phyloP scores from a whole-genome alignment of 2,113 vertebrate species.

The Arothron firmamentum region DNA sequence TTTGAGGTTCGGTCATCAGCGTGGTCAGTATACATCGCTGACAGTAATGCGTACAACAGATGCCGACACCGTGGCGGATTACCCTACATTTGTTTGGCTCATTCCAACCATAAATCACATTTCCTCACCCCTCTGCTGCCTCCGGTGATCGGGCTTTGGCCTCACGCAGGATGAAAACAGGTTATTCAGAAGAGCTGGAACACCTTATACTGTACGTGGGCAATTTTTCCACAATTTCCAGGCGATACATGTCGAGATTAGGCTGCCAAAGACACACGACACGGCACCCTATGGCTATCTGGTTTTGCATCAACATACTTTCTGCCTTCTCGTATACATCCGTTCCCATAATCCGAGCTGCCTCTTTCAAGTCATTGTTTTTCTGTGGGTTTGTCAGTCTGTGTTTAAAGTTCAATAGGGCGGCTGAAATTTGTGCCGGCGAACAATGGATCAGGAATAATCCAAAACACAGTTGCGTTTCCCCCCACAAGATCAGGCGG shows the following conservation, averaged over 20 bases:
- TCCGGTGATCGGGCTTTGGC: conserved; percentile 10
- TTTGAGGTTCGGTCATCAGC: conserved; percentile 50
- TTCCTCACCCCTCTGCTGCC: conserved; percentile 19
- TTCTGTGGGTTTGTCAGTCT: conserved; percentile 17
- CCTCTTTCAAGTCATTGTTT: conserved; percentile 20
- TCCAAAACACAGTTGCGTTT: conserved; percentile 26
- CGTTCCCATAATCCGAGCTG: conserved; percentile 14
- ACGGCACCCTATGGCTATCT: conserved; percentile 6
- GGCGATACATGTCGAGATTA: conserved; percentile 3
- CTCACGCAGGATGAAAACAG: conserved; percentile 4
- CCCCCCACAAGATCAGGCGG: conserved; percentile 29
- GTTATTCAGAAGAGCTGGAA: conserved; percentile 12
- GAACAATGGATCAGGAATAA: conserved; percentile 42
- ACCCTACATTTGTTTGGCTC: conserved; percentile 28
- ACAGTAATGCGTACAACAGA: conserved; percentile 42
- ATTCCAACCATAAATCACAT: conserved; percentile 4
- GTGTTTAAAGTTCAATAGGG: conserved; percentile 10
- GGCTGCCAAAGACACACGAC: conserved; percentile 19
- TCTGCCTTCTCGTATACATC: conserved; percentile 17
- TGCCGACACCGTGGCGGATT: conserved; percentile 32
- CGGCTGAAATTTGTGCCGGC: conserved; percentile 11
- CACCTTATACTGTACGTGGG: conserved; percentile 12
- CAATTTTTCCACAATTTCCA: conserved; percentile 10
- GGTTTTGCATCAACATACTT: conserved; percentile 13
- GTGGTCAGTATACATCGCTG: conserved; percentile 40